Conservation (phyloP, 2,797 vertebrate species). For the Poecilia picta region DNA sequence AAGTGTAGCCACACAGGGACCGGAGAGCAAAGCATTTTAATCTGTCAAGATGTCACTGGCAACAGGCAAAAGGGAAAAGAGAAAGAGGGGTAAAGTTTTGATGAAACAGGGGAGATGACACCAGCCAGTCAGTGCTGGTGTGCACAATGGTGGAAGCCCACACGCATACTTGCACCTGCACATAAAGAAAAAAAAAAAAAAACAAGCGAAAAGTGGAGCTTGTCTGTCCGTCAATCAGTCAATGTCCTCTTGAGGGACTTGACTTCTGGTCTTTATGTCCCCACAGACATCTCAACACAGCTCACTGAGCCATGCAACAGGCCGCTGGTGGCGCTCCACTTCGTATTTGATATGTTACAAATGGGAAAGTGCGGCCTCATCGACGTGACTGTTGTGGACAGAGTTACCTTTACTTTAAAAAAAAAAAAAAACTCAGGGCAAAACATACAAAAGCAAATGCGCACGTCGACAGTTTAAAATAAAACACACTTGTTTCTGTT, state of each 20-base stretch:
- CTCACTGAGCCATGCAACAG: slow-evolving; percentile 46
- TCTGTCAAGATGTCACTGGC: slow-evolving; percentile 73
- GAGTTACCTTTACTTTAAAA: not conserved
- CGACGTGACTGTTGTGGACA: not conserved
- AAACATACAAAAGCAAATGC: not conserved
- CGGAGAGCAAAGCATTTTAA: slow-evolving; percentile 58
- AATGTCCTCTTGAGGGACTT: slow-evolving; percentile 64
- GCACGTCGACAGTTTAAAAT: slow-evolving; percentile 25
- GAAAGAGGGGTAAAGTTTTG: slow-evolving; percentile 28
- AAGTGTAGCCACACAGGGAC: slow-evolving; percentile 52
- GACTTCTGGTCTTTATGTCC: slow-evolving; percentile 57
- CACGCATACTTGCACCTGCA: slow-evolving; percentile 26
- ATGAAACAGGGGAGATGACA: slow-evolving; percentile 56
- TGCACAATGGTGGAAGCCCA: not conserved
- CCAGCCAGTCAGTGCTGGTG: slow-evolving; percentile 41
- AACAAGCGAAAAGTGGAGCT: slow-evolving; percentile 21
- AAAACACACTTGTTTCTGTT: slow-evolving; percentile 28
- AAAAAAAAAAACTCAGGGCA: too few species aligned
- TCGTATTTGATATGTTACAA: slow-evolving; percentile 15
- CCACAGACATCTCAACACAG: slow-evolving; percentile 58
- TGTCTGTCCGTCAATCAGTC: slow-evolving; percentile 65
- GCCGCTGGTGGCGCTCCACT: slow-evolving; percentile 12
- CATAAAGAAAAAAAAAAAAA: slow-evolving; percentile 21
- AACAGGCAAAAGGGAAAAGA: slow-evolving; percentile 26
- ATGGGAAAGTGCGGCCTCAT: slow-evolving; percentile 12